A percentile compares a stretch with the other conserved stretches of the same genome.
Conservation (phyloP, 2,797 vertebrate genomes). For the Micrastur ruficollis region DNA sequence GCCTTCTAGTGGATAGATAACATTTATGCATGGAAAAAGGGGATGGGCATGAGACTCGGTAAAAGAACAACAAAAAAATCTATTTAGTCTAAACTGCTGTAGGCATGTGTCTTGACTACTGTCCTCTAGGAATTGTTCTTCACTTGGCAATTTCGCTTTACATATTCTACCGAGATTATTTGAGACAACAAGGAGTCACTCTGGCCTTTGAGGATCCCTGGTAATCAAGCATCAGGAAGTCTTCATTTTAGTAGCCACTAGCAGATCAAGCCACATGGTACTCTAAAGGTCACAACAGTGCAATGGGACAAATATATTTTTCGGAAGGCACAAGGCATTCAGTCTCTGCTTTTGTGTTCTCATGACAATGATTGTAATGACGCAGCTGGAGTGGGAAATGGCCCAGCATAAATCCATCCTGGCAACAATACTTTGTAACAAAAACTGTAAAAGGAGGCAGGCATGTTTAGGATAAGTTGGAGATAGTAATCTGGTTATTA, state of each 20-base stretch:
- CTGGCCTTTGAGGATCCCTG: background rate
- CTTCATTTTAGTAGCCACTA: background rate
- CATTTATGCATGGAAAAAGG: background rate
- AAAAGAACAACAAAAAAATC: background rate
- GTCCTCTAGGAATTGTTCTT: background rate
- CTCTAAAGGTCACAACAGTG: constrained; percentile 18
- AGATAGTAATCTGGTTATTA: constrained; percentile 61
- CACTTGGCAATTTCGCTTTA: background rate
- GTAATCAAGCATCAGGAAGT: constrained; percentile 30
- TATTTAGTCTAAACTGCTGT: background rate
- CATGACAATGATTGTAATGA: constrained; percentile 62
- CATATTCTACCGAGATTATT: background rate
- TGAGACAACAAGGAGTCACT: background rate
- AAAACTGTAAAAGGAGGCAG: constrained; percentile 48
- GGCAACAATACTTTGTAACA: constrained; percentile 50
- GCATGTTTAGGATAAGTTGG: constrained; percentile 48
- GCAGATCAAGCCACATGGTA: background rate
- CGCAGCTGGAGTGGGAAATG: constrained; percentile 68
- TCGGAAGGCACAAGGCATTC: constrained; percentile 30
- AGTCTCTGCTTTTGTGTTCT: constrained; percentile 59
- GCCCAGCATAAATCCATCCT: constrained; percentile 66
- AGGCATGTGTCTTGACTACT: background rate
- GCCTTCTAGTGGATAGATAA: constrained; percentile 24
- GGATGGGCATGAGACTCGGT: accelerated
- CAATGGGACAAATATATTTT: constrained; percentile 34